Percentiles rank a stretch among this genome's conserved stretches.
Evolutionary conservation across 2,797 vertebrate species (phyloP).

Genomic region (Anguilla megastoma): DNA sequence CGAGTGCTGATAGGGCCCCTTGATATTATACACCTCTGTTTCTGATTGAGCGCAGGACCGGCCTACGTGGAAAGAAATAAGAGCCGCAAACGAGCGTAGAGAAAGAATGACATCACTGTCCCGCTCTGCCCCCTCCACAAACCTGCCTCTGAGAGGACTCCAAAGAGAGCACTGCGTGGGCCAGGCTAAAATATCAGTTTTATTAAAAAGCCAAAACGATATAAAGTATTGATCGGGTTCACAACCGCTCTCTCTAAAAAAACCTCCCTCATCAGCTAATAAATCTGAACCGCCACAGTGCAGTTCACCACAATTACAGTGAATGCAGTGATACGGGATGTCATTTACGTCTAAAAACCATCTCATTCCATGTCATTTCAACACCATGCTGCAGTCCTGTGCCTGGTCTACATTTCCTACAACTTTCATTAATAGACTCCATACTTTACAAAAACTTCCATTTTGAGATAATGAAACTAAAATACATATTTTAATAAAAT

Average conservation of each 20-base stretch:
- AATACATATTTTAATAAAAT: not conserved
- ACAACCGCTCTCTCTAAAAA: not conserved
- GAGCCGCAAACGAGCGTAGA: not conserved
- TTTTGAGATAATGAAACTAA: not conserved
- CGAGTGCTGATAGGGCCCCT: not conserved
- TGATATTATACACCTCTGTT: not conserved
- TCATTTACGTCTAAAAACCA: not conserved
- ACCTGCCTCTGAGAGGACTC: not conserved
- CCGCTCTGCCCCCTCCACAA: not conserved
- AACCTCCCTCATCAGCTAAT: not conserved
- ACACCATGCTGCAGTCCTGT: not conserved
- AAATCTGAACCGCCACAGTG: not conserved
- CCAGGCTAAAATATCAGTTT: not conserved
- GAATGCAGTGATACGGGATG: not conserved
- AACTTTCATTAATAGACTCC: not conserved
- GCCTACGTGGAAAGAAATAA: not conserved
- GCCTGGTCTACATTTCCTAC: slow-evolving; percentile 3
- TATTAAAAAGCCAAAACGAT: not conserved
- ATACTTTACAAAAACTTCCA: not conserved
- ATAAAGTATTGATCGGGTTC: not conserved
- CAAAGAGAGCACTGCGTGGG: not conserved
- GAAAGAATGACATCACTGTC: not conserved
- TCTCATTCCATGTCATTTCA: not conserved
- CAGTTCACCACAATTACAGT: not conserved
- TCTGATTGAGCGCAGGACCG: not conserved